A percentile compares a stretch with the other conserved stretches of the same genome.
These are phyloP conservation scores for Elegia similella DNA, from an alignment of 2,888 invertebrate species.

Conservation along the genomic window DNA sequence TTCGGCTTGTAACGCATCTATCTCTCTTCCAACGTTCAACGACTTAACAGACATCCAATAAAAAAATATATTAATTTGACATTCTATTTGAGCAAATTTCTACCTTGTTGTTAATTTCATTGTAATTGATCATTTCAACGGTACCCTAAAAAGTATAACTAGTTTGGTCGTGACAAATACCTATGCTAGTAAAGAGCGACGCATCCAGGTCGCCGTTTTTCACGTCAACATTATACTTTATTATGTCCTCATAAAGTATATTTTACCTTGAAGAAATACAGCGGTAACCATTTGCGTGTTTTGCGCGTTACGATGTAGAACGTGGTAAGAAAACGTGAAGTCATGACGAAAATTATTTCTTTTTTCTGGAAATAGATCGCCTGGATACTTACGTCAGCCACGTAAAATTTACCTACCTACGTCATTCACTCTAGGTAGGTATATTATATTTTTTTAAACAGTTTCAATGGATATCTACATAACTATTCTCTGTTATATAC, in stretches of 20 bases:
- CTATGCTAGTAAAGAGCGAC: background rate
- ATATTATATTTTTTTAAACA: too few species aligned
- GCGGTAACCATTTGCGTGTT: slow-evolving; percentile 5
- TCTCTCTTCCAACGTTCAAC: too few species aligned
- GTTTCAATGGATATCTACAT: too few species aligned
- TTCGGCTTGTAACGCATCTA: too few species aligned
- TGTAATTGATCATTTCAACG: background rate
- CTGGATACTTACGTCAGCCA: slow-evolving; percentile 1
- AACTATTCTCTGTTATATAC: too few species aligned
- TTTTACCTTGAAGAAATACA: background rate
- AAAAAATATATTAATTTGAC: too few species aligned
- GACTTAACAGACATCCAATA: too few species aligned
- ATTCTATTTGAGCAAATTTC: too few species aligned
- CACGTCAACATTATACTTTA: background rate
- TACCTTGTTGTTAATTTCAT: background rate
- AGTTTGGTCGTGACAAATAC: slow-evolving; percentile 13
- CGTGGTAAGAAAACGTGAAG: slow-evolving; percentile 9
- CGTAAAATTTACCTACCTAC: slow-evolving; percentile 11
- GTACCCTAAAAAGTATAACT: slow-evolving; percentile 10
- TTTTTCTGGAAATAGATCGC: slow-evolving; percentile 11
- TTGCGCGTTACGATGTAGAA: slow-evolving; percentile 5
- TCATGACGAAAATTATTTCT: slow-evolving; percentile 11
- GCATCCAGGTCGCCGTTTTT: slow-evolving; percentile 7
- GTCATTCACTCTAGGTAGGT: background rate
- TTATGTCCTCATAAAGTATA: background rate